Evolutionary conservation across 2,113 vertebrate species (phyloP).

Genomic region (Forbesichthys agassizii): DNA sequence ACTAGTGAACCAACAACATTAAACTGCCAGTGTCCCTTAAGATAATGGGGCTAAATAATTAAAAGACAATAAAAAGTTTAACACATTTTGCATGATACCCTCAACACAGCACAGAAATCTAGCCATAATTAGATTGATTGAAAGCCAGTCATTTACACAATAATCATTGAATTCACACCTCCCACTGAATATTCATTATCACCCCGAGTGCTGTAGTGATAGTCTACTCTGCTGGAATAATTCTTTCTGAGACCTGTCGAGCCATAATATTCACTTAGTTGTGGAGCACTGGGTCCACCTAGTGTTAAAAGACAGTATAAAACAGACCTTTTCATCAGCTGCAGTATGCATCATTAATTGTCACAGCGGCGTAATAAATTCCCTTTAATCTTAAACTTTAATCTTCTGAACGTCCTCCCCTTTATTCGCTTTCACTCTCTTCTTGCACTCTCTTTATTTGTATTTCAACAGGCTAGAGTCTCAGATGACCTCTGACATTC

Average conservation of each 20-base stretch:
- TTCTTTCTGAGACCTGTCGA: slow-evolving; percentile 19
- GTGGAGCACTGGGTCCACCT: slow-evolving; percentile 53
- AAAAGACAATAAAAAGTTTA: slow-evolving; percentile 31
- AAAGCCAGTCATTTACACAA: slow-evolving; percentile 47
- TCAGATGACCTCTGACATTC: slow-evolving; percentile 94
- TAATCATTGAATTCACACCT: slow-evolving; percentile 58
- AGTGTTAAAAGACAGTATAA: slow-evolving; percentile 33
- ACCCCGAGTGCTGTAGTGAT: slow-evolving; percentile 33
- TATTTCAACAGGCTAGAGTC: slow-evolving; percentile 85
- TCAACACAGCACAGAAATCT: slow-evolving; percentile 49
- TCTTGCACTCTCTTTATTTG: not conserved
- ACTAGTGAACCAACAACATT: slow-evolving; percentile 5
- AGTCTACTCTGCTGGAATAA: slow-evolving; percentile 34
- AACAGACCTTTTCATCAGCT: not conserved
- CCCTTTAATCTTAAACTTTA: not conserved
- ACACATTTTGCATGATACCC: slow-evolving; percentile 16
- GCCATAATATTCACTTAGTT: slow-evolving; percentile 7
- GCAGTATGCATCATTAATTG: not conserved
- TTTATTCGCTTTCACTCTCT: slow-evolving; percentile 4
- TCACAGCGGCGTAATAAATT: not conserved
- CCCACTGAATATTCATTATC: slow-evolving; percentile 63
- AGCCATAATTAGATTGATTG: slow-evolving; percentile 56
- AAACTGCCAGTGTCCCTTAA: not conserved
- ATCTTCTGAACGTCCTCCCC: not conserved
- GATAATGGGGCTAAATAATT: slow-evolving; percentile 12